phyloP scores from a whole-genome alignment of 2,797 vertebrate species.

The Acipenser transmontanus region DNA sequence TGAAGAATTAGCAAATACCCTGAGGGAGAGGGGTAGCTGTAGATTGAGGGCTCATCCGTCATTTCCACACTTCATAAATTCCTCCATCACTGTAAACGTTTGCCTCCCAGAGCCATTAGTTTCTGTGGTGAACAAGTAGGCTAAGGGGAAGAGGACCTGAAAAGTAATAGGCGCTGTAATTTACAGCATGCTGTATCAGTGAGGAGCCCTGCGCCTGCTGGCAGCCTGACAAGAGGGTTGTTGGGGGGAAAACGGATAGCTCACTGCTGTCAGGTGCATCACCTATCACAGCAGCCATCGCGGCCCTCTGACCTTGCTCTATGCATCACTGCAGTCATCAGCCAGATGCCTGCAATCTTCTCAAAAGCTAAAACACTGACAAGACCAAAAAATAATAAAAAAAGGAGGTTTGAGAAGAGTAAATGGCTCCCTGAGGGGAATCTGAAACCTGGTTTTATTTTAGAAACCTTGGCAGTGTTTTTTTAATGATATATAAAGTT shows the following conservation, averaged over 20 bases:
- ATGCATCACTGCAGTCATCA: slow-evolving; percentile 19
- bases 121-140: slow-evolving; percentile 36
- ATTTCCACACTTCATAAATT: slow-evolving; percentile 14
- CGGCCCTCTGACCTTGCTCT: slow-evolving; percentile 23
- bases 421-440: not conserved
- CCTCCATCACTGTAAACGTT: slow-evolving; percentile 16
- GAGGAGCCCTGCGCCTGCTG: slow-evolving; percentile 21
- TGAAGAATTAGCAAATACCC: slow-evolving; percentile 28
- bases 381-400: not conserved
- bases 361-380: slow-evolving; percentile 2
- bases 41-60: slow-evolving; percentile 22
- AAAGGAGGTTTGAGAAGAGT: not conserved
- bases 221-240: slow-evolving; percentile 13
- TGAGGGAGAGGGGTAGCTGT: slow-evolving; percentile 16
- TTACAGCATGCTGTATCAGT: slow-evolving; percentile 29
- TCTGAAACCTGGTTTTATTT: not conserved
- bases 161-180: slow-evolving; percentile 38
- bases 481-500: too few relatives aligned
- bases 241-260: slow-evolving; percentile 14
- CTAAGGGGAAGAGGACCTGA: slow-evolving; percentile 37
- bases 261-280: slow-evolving; percentile 24
- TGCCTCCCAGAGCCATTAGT: slow-evolving; percentile 19
- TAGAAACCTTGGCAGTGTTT: not conserved
- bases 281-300: slow-evolving; percentile 22
- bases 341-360: slow-evolving; percentile 20